Base-by-base conservation (phyloP, 2,888 invertebrate genomes). In the Notodonta dromedarius region DNA sequence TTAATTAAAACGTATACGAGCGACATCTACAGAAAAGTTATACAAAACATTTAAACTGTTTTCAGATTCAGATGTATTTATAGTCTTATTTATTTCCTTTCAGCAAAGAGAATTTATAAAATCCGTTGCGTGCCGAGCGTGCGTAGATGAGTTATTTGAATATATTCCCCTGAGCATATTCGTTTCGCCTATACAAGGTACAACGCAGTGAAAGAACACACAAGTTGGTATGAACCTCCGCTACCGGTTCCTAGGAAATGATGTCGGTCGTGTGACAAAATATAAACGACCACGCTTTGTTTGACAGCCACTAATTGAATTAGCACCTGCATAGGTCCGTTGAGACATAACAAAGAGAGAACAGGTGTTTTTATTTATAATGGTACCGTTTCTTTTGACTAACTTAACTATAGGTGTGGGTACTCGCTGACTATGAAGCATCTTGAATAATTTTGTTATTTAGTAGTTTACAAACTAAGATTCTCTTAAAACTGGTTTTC, bases 331-430 rank as follows among this genome's bases (percentile, higher is more conserved):
- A 60, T 54, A n/a, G 14, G 66, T 46, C 55, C 56, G 50, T 64
- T 61, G 62, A 59, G 61, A 61, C 69, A 62, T 67, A 58, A 53
- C 63, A 61, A 69, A 13, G 53, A 44, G 14, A 44, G 44, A 50
- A 60, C 66, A 61, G 72, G 65, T 71, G 69, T 39, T 71, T 69
- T 69, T 63, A 66, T 71, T 61, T 66, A 70, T 65, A 62, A 70
- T 39, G 5, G 57, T 12, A 60, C 53, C 35, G 54, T 62, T 68
- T 71, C 59, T 65, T 71, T 71, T 51, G 32, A 35, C 14, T 56
- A 44, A 42, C 16, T 56, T 13, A 5, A 13, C n/a, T 46, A 9
- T 46, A 46, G 42, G 11, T 44, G 44, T 12, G 44, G 13, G 13
- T 46, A 46, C n/a, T n/a, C n/a, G 46, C n/a, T 46, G 46, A 5